A percentile compares a stretch with the other conserved stretches of the same genome.
These are phyloP conservation scores for Linnaemya vulpina DNA, from an alignment of 2,888 invertebrate genomes.

Conservation along the genomic window DNA sequence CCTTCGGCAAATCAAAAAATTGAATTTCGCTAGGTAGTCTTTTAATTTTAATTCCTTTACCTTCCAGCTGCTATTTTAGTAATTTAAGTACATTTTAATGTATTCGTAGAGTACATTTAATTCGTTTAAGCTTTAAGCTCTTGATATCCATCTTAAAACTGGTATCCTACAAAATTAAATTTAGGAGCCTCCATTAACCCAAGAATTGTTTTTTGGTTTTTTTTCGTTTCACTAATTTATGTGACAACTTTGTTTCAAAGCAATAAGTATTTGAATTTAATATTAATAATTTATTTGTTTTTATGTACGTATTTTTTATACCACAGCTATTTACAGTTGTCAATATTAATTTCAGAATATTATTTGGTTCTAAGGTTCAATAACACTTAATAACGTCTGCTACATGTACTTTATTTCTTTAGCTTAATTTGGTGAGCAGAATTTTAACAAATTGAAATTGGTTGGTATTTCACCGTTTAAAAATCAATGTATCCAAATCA, in stretches of 20 bases:
- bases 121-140: background rate
- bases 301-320: background rate
- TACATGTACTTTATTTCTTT: too few species aligned
- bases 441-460: background rate
- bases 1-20: too few species aligned
- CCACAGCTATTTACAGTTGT: background rate
- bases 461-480: too few species aligned
- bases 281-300: background rate
- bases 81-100: too few species aligned
- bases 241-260: conserved; percentile 27
- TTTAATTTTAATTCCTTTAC: too few species aligned
- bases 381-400: background rate
- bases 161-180: conserved; percentile 16
- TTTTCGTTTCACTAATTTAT: conserved; percentile 33
- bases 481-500: too few species aligned
- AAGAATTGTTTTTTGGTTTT: background rate
- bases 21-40: too few species aligned
- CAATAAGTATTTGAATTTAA: conserved; percentile 2
- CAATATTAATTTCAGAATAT: background rate
- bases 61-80: too few species aligned
- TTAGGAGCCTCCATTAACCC: background rate
- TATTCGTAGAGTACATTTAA: background rate
- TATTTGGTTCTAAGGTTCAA: background rate
- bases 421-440: too few species aligned
- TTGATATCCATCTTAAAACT: background rate